phyloP scores from a whole-genome alignment of 2,888 invertebrate species.

The Caenorhabditis drosophilae region DNA sequence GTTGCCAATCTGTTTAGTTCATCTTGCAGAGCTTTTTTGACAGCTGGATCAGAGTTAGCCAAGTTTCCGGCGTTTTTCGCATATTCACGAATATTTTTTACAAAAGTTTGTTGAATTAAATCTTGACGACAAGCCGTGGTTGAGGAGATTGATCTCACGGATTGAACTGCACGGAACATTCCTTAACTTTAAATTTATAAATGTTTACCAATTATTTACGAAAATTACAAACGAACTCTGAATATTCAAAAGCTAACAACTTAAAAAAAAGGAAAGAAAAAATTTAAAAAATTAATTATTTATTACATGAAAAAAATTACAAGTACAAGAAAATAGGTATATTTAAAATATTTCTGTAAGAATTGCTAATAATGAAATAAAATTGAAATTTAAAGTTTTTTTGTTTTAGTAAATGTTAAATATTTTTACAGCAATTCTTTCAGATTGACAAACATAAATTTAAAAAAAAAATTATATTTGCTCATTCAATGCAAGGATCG shows the following conservation, averaged over 20 bases:
- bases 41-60: constrained; percentile 62
- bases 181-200: constrained; percentile 6
- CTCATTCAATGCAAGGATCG: constrained; percentile 22
- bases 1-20: constrained; percentile 65
- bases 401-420: too few relatives aligned
- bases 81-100: constrained; percentile 65
- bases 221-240: background rate
- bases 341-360: too few relatives aligned
- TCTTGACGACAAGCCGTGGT: constrained; percentile 54
- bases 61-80: constrained; percentile 65
- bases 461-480: background rate
- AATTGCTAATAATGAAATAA: too few relatives aligned
- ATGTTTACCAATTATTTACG: background rate
- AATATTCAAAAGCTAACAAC: background rate
- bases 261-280: background rate
- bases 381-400: too few relatives aligned
- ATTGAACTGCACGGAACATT: constrained; percentile 51
- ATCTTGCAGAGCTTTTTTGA: constrained; percentile 58
- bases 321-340: background rate
- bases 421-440: too few relatives aligned
- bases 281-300: background rate
- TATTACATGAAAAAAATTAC: background rate
- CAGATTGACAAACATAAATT: too few relatives aligned
- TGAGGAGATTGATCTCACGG: constrained; percentile 47
- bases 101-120: constrained; percentile 63